Evolutionary conservation across 53 echinoderm and acorn worm species (phyloP), one percentile per base, ranked within the genome.

Genomic region (Hippasteria phrygiana): DNA sequence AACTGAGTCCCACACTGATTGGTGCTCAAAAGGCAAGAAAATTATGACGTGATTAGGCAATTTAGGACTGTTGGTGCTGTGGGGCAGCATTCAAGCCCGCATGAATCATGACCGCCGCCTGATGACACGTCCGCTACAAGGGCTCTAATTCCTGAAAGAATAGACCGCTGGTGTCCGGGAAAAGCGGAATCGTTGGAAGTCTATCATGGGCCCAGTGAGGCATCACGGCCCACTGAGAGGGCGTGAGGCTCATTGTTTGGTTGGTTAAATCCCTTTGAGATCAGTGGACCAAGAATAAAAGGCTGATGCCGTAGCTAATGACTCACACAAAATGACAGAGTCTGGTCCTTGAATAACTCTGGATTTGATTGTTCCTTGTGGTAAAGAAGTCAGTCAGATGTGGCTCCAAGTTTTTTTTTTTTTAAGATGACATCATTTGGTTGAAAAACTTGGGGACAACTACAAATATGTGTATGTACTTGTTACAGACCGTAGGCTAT

Each of bases 231-330:
- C n/a, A 22, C 26, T 59, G 22, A 59, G 59, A 1, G 59, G 59
- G 59, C 26, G 59, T 59, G 59, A 36, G 39, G 36, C 54, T 35
- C 43, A 81, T 8, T 20, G 33, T 65, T 64, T 64, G 81, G 64
- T 65, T 45, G 43, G 81, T 81, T 81, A 81, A 64, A 56, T 40
- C 31, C 26, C 13, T 27, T 17, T 65, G 81, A 43, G 41, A 65
- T 43, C 45, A 63, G 42, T 37, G 41, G 16, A 34, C 35, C 72
- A 35, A 39, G 40, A 41, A 2, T 7, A 22, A 38, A 38, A 41
- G 42, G 40, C 18, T 36, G 37, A 39, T 72, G 37, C 72, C 34
- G 43, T 9, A 37, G 39, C 5, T 72, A 72, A 72, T 72, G 72
- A 72, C n/a, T 72, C 72, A 72, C n/a, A n/a, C 72, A 72, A 71